Evolutionary conservation across 2,888 invertebrate genomes (phyloP).

Genomic region (Cordilura impudica): DNA sequence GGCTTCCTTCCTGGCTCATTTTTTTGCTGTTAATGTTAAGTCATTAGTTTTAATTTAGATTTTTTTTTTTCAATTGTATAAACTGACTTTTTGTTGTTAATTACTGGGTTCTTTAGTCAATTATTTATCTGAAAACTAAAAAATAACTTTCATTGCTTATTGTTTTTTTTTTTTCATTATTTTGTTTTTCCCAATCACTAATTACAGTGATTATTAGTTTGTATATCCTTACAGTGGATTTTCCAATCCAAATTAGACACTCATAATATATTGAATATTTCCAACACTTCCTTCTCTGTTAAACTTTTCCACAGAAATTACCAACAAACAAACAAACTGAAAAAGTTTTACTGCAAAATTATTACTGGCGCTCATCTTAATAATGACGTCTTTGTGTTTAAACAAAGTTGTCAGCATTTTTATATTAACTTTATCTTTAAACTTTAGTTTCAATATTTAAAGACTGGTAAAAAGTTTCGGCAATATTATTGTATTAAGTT

Average conservation of each 20-base stretch:
- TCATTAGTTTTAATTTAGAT: conserved; percentile 29
- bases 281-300: not conserved
- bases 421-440: conserved; percentile 42
- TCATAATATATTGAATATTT: conserved; percentile 35
- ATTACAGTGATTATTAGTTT: conserved; percentile 36
- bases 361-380: not conserved
- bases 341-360: not conserved
- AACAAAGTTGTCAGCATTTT: conserved; percentile 23
- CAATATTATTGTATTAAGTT: too few species aligned
- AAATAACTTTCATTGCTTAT: conserved; percentile 21
- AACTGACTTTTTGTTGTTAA: conserved; percentile 17
- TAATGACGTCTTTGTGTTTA: not conserved
- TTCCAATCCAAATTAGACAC: conserved; percentile 10
- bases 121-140: conserved; percentile 20
- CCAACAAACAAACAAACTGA: not conserved
- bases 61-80: not conserved
- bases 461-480: too few species aligned
- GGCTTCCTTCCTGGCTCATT: not conserved
- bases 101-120: conserved; percentile 37
- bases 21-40: conserved; percentile 14
- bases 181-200: conserved; percentile 25
- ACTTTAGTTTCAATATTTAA: conserved; percentile 6
- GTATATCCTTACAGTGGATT: conserved; percentile 20
- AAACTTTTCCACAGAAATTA: not conserved
- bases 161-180: not conserved